Conservation (phyloP, 2,113 vertebrate species). For the Ailurus styani region DNA sequence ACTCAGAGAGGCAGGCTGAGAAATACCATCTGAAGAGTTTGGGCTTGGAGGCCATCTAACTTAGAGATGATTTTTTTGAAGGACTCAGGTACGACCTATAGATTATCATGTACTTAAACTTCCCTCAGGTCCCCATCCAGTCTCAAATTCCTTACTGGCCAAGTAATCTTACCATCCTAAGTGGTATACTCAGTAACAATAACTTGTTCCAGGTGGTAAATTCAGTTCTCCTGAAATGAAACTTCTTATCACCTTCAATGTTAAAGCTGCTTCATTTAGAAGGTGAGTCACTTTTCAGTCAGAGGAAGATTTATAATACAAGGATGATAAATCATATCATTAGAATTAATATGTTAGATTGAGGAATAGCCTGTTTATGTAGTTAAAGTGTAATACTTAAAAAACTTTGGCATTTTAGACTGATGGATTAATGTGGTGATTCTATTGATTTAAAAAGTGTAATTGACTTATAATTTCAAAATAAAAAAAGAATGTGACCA, state of each 20-base stretch:
- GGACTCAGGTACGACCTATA: not conserved
- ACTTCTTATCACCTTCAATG: not conserved
- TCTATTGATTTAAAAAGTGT: not conserved
- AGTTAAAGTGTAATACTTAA: not conserved
- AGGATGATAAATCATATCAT: not conserved
- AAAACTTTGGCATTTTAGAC: not conserved
- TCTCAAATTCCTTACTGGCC: not conserved
- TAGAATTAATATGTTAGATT: not conserved
- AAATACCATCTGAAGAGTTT: not conserved
- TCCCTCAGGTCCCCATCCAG: not conserved
- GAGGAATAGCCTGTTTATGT: not conserved
- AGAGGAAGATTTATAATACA: not conserved
- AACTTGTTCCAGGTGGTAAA: not conserved
- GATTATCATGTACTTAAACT: not conserved
- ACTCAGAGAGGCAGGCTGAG: not conserved
- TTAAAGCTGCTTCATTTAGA: not conserved
- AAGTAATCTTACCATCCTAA: not conserved
- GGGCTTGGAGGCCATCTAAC: not conserved
- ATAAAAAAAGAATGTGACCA: not conserved
- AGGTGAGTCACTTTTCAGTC: not conserved
- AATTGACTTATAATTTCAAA: not conserved
- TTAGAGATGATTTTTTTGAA: not conserved
- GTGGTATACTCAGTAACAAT: not conserved
- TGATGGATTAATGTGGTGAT: not conserved
- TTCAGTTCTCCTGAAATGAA: not conserved